phyloP scores from a whole-genome alignment of 2,888 invertebrate genomes.

The Stegophylla sp. region DNA sequence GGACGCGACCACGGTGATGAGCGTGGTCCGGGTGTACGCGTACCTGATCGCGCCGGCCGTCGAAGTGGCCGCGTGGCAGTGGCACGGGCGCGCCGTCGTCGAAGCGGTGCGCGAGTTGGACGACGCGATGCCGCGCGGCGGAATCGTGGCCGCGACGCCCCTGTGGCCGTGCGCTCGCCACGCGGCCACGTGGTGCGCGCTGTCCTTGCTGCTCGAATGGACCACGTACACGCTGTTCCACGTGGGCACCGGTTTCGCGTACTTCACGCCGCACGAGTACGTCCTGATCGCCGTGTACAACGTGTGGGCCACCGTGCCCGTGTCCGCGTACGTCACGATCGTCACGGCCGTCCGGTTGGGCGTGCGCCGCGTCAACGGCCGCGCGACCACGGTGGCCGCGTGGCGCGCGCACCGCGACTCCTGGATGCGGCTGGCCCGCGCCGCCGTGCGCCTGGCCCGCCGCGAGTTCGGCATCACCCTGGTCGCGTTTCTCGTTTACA shows the following conservation, averaged over 20 bases:
- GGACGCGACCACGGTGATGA: conserved; percentile 22
- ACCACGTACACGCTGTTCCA: background rate
- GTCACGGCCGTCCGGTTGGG: background rate
- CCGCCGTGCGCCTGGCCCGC: background rate
- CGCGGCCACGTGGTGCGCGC: background rate
- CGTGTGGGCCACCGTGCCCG: background rate
- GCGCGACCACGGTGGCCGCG: background rate
- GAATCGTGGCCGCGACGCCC: background rate
- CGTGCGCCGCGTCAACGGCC: background rate
- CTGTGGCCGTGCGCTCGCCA: background rate
- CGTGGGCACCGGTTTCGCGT: background rate
- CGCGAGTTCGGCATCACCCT: background rate
- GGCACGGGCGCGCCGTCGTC: background rate
- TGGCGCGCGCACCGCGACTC: background rate
- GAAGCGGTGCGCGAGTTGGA: too few relatives aligned
- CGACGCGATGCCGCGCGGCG: too few relatives aligned
- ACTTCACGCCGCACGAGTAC: background rate
- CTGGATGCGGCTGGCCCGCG: background rate
- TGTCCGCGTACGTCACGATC: background rate
- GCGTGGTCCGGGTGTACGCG: conserved; percentile 4
- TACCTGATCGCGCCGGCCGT: background rate
- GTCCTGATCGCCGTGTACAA: background rate
- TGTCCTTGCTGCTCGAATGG: background rate
- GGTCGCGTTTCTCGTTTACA: background rate
- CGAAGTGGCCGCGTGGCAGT: background rate